phyloP scores from a whole-genome alignment of 2,888 invertebrate species.

The Coenonympha arcania region DNA sequence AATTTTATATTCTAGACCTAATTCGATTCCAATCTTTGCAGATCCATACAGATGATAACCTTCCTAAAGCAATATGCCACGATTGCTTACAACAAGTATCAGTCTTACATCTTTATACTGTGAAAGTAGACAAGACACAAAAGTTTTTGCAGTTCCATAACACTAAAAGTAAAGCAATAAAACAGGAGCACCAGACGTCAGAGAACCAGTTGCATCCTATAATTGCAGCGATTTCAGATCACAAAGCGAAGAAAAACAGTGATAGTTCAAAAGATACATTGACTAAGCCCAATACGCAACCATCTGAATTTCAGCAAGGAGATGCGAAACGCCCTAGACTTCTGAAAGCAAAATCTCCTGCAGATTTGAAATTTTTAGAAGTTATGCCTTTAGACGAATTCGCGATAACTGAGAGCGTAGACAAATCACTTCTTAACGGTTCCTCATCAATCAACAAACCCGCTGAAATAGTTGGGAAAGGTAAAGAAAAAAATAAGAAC shows the following conservation, averaged over 20 bases:
- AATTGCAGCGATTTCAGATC: conserved; percentile 38
- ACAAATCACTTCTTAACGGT: conserved; percentile 47
- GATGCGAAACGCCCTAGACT: conserved; percentile 42
- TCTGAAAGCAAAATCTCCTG: conserved; percentile 48
- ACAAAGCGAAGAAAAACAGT: conserved; percentile 32
- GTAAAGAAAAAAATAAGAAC: conserved; percentile 30
- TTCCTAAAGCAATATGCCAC: conserved; percentile 70
- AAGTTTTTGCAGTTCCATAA: conserved; percentile 62
- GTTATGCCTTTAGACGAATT: conserved; percentile 64
- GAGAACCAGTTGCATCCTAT: conserved; percentile 41
- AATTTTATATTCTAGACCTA: conserved; percentile 5
- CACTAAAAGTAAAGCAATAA: conserved; percentile 47
- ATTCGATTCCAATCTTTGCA: conserved; percentile 28
- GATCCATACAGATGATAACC: conserved; percentile 58
- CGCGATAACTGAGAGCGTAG: conserved; percentile 51
- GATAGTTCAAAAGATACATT: conserved; percentile 28
- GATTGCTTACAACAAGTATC: conserved; percentile 65
- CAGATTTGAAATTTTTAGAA: conserved; percentile 59
- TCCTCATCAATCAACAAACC: conserved; percentile 29
- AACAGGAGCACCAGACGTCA: conserved; percentile 30
- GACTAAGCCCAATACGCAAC: conserved; percentile 30
- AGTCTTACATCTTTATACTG: conserved; percentile 52
- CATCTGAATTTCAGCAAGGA: conserved; percentile 50
- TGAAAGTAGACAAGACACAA: conserved; percentile 67
- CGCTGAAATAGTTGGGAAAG: conserved; percentile 23